phyloP scores from a whole-genome alignment of 2,113 vertebrate species.

The Epinephelus cyanopodus region DNA sequence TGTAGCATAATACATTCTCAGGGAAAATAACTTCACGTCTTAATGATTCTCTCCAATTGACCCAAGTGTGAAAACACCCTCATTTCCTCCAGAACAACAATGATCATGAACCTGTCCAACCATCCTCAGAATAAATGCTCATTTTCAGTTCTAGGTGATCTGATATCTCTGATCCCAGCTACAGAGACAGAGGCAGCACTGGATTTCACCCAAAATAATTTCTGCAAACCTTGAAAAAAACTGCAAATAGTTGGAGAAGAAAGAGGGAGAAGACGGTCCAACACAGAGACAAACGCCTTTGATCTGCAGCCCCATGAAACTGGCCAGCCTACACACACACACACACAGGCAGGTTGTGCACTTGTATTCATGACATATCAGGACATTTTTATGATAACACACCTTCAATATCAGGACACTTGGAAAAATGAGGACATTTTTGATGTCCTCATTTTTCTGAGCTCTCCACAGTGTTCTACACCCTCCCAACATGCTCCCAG shows the following conservation, averaged over 20 bases:
- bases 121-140: not conserved
- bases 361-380: no score
- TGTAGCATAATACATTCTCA: not conserved
- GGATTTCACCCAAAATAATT: constrained; percentile 3
- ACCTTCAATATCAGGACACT: no score
- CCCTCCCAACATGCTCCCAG: no score
- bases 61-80: not conserved
- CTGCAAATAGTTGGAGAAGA: constrained; percentile 41
- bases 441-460: no score
- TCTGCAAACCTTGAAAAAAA: constrained; percentile 36
- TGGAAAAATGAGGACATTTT: no score
- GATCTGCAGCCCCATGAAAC: constrained; percentile 64
- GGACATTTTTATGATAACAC: no score
- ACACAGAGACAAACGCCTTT: constrained; percentile 57
- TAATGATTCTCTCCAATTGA: not conserved
- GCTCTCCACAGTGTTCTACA: no score
- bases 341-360: not conserved
- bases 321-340: constrained; percentile 29
- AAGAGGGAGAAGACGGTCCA: constrained; percentile 34
- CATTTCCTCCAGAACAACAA: not conserved
- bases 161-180: not conserved
- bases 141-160: not conserved
- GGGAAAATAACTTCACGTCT: not conserved
- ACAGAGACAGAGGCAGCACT: not conserved
- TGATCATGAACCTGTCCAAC: not conserved